Conservation (phyloP, 2,797 vertebrate species). For the Acanthurus tractus region DNA sequence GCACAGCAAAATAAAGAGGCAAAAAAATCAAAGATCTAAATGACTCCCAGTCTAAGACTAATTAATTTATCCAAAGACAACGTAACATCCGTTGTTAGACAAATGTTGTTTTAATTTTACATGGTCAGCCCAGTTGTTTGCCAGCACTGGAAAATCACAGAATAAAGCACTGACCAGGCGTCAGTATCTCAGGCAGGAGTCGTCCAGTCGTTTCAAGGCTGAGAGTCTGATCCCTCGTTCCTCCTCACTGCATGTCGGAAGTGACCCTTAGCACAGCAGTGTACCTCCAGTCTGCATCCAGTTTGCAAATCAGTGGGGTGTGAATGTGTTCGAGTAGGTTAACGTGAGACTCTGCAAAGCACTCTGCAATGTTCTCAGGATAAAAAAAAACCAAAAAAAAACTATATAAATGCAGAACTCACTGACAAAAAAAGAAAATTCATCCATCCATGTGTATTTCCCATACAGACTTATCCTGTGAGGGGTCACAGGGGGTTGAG, state of each 20-base stretch:
- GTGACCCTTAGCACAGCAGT: neutral
- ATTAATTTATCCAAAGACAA: constrained; percentile 1
- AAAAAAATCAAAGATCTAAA: constrained; percentile 8
- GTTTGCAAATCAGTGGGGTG: neutral
- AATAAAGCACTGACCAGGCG: neutral
- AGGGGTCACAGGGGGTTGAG: neutral
- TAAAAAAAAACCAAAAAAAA: constrained; percentile 3
- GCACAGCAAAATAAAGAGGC: constrained; percentile 9
- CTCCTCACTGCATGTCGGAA: neutral
- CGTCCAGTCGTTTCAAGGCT: neutral
- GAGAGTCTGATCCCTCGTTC: neutral
- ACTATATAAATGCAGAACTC: constrained; percentile 22
- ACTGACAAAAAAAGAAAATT: constrained; percentile 4
- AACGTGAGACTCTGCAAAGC: neutral
- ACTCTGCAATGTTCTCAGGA: neutral
- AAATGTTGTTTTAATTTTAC: neutral
- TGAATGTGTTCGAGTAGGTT: constrained; percentile 14
- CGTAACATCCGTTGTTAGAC: neutral
- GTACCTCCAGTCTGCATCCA: neutral
- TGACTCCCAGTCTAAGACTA: neutral
- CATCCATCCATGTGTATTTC: neutral
- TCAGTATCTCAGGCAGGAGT: neutral
- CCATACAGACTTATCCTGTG: neutral
- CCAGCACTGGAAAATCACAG: neutral
- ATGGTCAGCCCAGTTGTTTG: neutral